A percentile compares a stretch with the other conserved stretches of the same genome.
phyloP scores from a whole-genome alignment of 2,113 vertebrate genomes.

The Lepisosteus osseus region DNA sequence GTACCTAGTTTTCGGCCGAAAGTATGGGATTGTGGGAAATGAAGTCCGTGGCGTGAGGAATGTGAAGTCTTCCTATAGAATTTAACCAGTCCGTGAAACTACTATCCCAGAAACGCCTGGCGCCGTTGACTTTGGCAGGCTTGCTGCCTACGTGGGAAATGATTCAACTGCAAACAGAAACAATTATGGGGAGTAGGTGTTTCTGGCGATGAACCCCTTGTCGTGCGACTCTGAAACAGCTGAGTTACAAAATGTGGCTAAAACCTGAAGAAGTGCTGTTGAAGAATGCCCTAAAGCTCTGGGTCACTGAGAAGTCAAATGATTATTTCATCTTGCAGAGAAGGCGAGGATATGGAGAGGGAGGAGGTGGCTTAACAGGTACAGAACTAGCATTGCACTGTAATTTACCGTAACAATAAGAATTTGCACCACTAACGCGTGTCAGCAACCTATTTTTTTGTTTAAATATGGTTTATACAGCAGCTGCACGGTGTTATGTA shows the following conservation, averaged over 20 bases:
- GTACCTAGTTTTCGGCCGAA: neutral
- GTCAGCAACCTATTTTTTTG: too few relatives aligned
- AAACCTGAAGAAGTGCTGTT: constrained; percentile 92
- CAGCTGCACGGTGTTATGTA: too few relatives aligned
- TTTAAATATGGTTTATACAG: too few relatives aligned
- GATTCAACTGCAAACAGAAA: constrained; percentile 53
- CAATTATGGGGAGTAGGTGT: constrained; percentile 37
- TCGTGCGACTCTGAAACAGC: constrained; percentile 41
- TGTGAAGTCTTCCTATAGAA: too few relatives aligned
- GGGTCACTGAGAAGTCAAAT: constrained; percentile 89
- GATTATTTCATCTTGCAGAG: constrained; percentile 90
- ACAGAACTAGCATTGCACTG: constrained; percentile 27
- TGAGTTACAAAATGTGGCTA: constrained; percentile 80
- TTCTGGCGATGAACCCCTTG: constrained; percentile 34
- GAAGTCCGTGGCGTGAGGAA: neutral
- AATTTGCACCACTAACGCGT: too few relatives aligned
- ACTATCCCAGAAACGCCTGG: constrained; percentile 60
- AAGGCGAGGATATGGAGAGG: constrained; percentile 87
- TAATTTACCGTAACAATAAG: too few relatives aligned
- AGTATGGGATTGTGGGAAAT: neutral
- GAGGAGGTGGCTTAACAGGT: constrained; percentile 89
- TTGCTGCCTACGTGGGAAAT: constrained; percentile 78
- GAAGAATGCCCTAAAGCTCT: constrained; percentile 92
- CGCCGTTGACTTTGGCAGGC: constrained; percentile 56
- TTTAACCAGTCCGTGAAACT: constrained; percentile 39